Evolutionary conservation across 2,113 vertebrate species (phyloP).

Genomic region (Furnarius figulus): DNA sequence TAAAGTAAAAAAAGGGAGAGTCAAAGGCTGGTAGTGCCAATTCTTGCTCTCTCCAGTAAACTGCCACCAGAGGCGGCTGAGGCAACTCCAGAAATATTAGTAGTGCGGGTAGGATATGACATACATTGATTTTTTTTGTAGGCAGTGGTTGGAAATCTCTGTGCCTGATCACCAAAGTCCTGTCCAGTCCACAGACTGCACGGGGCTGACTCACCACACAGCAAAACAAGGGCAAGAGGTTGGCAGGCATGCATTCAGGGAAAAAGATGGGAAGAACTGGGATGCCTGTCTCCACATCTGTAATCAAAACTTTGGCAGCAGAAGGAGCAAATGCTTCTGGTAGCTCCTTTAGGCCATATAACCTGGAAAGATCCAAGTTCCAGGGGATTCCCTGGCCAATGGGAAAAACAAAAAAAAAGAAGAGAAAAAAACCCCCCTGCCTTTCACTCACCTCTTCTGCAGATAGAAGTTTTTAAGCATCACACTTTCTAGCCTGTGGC

Average conservation of each 20-base stretch:
- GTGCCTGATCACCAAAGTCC: fast-evolving
- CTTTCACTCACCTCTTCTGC: neutral
- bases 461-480: neutral
- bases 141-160: neutral
- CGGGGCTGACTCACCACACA: neutral
- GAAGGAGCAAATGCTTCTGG: neutral
- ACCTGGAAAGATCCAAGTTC: neutral
- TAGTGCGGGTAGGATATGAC: neutral
- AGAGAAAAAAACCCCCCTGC: neutral
- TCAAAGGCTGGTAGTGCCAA: neutral
- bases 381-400: neutral
- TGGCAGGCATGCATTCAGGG: fast-evolving
- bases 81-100: neutral
- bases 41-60: neutral
- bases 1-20: neutral
- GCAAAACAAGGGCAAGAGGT: fast-evolving
- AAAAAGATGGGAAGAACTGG: neutral
- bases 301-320: neutral
- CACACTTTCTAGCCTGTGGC: neutral
- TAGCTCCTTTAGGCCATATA: neutral
- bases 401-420: neutral
- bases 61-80: neutral
- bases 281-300: neutral
- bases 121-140: fast-evolving
- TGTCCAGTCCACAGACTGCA: fast-evolving